Conservation (phyloP, 2,113 vertebrate species). For the Lanius collurio region DNA sequence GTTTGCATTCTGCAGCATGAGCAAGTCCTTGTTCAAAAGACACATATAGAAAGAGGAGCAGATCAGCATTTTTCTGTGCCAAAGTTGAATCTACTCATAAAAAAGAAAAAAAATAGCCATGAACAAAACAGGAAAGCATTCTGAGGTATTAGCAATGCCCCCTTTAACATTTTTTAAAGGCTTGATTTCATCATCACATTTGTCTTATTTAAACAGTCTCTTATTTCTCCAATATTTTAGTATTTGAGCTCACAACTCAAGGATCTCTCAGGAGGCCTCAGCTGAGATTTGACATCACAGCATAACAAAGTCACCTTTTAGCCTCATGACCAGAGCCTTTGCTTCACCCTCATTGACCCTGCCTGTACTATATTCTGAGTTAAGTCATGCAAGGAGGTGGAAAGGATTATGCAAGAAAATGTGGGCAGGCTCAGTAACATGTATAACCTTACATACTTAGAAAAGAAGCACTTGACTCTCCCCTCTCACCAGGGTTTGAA, state of each 20-base stretch:
- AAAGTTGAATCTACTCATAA: background rate
- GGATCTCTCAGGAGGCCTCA: background rate
- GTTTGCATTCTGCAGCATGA: background rate
- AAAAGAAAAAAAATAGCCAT: background rate
- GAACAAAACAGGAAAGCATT: background rate
- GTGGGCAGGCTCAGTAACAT: background rate
- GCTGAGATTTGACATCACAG: background rate
- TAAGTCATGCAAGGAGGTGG: conserved; percentile 13
- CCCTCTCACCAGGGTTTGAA: background rate
- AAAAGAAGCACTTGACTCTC: background rate
- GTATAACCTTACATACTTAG: background rate
- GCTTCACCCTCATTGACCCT: background rate
- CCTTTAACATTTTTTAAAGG: background rate
- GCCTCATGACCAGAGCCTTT: conserved; percentile 38
- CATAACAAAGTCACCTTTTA: conserved; percentile 58
- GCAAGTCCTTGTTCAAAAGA: background rate
- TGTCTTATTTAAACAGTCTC: background rate
- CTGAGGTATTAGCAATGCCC: background rate
- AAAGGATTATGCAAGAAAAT: conserved; percentile 8
- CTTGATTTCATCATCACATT: background rate
- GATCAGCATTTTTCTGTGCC: background rate
- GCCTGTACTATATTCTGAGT: background rate
- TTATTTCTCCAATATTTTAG: background rate
- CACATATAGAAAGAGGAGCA: background rate
- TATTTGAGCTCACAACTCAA: background rate